These are phyloP conservation scores for Cinclus cinclus DNA, from an alignment of 2,113 vertebrate genomes.

Conservation along the genomic window DNA sequence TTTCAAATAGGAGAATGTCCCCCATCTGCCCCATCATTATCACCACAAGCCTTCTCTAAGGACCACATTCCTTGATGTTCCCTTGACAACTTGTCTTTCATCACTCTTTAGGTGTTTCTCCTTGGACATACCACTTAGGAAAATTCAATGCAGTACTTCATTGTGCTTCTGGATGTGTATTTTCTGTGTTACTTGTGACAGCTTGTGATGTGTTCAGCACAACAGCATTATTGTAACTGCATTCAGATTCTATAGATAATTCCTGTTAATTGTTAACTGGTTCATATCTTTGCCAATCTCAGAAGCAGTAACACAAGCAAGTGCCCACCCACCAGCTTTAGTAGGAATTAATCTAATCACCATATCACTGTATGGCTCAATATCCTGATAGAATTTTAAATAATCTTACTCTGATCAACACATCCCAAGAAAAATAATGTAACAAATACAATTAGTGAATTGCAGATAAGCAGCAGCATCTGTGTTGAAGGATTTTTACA, in stretches of 20 bases:
- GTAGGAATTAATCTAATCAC: not conserved
- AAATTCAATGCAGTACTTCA: not conserved
- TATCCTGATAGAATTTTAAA: not conserved
- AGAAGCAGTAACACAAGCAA: not conserved
- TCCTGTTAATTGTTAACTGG: not conserved
- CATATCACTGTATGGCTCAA: not conserved
- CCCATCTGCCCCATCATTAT: not conserved
- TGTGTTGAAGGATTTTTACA: not conserved
- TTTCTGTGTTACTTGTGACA: not conserved
- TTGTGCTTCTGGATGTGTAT: not conserved
- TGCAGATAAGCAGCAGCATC: not conserved
- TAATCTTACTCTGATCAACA: not conserved
- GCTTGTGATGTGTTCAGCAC: not conserved
- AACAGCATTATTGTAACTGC: not conserved
- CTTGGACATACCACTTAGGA: not conserved
- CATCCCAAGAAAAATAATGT: not conserved
- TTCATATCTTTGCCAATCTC: not conserved
- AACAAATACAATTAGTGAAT: not conserved
- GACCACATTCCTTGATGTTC: not conserved
- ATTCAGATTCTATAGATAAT: not conserved
- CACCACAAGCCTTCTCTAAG: not conserved
- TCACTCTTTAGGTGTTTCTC: not conserved
- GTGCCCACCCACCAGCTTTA: not conserved
- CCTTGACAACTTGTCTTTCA: not conserved
- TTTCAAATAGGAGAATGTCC: not conserved